Conservation (phyloP, 2,888 invertebrate genomes). For the Biston betularia region DNA sequence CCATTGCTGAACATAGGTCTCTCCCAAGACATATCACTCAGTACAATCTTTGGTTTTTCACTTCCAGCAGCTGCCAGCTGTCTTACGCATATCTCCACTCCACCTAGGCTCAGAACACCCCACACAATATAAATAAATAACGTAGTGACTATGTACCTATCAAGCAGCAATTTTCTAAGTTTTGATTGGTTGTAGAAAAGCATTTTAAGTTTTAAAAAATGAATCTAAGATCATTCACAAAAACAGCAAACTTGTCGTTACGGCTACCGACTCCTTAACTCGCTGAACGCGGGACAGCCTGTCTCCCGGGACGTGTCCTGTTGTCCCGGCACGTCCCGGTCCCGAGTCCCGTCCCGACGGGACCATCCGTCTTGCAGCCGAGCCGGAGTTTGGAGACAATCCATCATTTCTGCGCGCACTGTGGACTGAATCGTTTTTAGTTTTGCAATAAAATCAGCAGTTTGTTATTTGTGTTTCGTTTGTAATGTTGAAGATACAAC, state of each 20-base stretch:
- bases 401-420: conserved; percentile 25
- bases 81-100: too few relatives aligned
- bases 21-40: too few relatives aligned
- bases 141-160: too few relatives aligned
- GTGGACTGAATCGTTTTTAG: conserved; percentile 16
- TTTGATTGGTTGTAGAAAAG: too few relatives aligned
- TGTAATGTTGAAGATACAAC: background rate
- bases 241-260: background rate
- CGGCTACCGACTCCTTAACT: conserved; percentile 18
- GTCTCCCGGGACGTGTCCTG: conserved; percentile 32
- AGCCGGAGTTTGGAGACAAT: conserved; percentile 20
- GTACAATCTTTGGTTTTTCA: too few relatives aligned
- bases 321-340: conserved; percentile 16
- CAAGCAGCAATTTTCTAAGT: too few relatives aligned
- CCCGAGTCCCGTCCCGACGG: conserved; percentile 32
- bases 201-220: too few relatives aligned
- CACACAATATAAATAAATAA: too few relatives aligned
- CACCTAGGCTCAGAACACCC: too few relatives aligned
- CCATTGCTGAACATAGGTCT: too few relatives aligned
- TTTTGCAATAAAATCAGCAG: conserved; percentile 13
- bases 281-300: conserved; percentile 22
- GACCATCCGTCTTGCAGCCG: conserved; percentile 38
- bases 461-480: conserved; percentile 2
- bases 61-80: too few relatives aligned
- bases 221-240: background rate